Conservation (phyloP, 1,140 invertebrate species). For the Melitaea cinxia region DNA sequence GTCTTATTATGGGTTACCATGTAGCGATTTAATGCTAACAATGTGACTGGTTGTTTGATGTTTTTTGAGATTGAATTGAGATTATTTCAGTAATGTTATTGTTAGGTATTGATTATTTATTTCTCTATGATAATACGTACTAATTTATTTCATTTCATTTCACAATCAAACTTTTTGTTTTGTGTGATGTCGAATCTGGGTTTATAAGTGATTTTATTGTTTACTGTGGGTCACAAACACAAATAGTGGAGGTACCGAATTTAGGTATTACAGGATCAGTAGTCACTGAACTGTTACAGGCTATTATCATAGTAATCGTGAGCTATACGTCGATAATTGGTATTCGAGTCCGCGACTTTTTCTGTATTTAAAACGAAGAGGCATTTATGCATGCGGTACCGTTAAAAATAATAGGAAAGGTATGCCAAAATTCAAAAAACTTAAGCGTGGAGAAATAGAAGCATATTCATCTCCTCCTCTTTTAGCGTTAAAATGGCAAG, state of each 20-base stretch:
- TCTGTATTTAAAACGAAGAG: conserved; percentile 20
- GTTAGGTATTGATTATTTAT: no score
- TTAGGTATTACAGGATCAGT: conserved; percentile 36
- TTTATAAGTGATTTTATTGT: conserved; percentile 42
- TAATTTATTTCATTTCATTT: no score
- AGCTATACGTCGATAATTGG: conserved; percentile 43
- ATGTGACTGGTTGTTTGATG: no score
- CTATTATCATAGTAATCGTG: conserved; percentile 32
- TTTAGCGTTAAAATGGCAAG: conserved; percentile 40
- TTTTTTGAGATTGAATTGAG: no score
- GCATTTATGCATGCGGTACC: no score
- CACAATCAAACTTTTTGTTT: conserved; percentile 50
- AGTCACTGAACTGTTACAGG: conserved; percentile 28
- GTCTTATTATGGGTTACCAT: no score
- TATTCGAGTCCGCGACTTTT: conserved; percentile 41
- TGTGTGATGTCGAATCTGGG: conserved; percentile 45
- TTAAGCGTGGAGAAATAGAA: conserved; percentile 13
- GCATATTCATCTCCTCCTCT: conserved; percentile 27
- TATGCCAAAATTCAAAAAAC: neutral
- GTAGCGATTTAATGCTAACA: no score
- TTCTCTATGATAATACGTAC: no score
- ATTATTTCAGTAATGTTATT: no score
- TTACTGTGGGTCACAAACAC: conserved; percentile 36
- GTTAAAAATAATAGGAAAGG: no score
- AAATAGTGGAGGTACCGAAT: conserved; percentile 28